Conservation (phyloP, 92 coral and sea anemone genomes). For the Zoanthus gigantus region DNA sequence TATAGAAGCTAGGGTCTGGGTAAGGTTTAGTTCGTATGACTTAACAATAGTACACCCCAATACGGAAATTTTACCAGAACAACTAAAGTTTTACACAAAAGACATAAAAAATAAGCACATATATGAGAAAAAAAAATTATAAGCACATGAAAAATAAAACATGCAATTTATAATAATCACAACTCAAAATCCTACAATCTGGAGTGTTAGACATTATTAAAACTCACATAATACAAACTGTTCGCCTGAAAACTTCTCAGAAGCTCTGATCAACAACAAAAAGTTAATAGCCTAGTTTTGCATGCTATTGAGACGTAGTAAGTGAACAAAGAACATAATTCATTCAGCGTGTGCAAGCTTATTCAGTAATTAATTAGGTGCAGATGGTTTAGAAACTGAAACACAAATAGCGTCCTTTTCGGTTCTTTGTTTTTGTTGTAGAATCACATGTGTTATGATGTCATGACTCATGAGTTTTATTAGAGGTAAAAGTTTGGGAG, state of each 20-base stretch:
- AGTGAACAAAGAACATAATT: slow-evolving; percentile 17
- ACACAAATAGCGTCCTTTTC: slow-evolving; percentile 6
- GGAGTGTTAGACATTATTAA: not conserved
- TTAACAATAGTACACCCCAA: no score
- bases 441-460: slow-evolving; percentile 21
- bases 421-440: not conserved
- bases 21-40: no score
- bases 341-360: not conserved
- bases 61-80: no score
- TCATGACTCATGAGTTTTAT: not conserved
- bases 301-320: not conserved
- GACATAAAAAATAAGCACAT: no score
- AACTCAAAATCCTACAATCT: not conserved
- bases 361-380: not conserved
- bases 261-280: no score
- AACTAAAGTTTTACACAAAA: no score
- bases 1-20: no score
- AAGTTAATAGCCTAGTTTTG: not conserved
- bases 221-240: not conserved
- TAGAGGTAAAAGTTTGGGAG: not conserved
- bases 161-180: not conserved
- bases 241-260: no score
- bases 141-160: not conserved
- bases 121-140: no score
- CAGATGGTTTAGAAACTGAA: slow-evolving; percentile 26